Evolutionary conservation across 2,113 vertebrate species (phyloP).

Genomic region (Guaruba guarouba): DNA sequence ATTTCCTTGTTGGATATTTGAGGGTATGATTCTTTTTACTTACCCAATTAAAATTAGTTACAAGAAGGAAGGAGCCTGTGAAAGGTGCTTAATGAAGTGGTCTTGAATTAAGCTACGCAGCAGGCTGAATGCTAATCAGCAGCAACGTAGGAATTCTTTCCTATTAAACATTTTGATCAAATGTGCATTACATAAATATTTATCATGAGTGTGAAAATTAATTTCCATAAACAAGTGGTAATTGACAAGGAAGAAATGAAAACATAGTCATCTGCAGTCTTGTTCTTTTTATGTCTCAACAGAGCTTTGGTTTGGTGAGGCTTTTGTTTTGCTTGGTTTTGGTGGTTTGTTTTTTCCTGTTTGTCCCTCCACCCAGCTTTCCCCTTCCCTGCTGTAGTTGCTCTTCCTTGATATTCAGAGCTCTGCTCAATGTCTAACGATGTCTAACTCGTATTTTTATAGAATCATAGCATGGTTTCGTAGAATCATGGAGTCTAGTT

Average conservation of each 20-base stretch:
- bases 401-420: background rate
- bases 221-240: background rate
- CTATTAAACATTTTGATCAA: background rate
- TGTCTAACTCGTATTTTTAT: background rate
- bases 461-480: background rate
- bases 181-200: background rate
- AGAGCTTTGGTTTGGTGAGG: background rate
- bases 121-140: background rate
- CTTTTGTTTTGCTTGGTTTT: background rate
- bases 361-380: background rate
- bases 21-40: background rate
- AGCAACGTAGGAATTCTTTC: background rate
- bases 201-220: background rate
- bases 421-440: background rate
- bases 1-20: background rate
- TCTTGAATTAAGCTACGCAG: background rate
- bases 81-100: conserved; percentile 15
- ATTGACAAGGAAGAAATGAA: background rate
- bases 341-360: background rate
- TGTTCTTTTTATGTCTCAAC: background rate
- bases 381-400: background rate
- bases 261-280: background rate
- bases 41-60: background rate
- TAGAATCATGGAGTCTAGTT: background rate
- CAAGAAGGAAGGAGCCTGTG: background rate